These are phyloP conservation scores for Anableps anableps DNA, from an alignment of 2,797 vertebrate species.

Conservation along the genomic window DNA sequence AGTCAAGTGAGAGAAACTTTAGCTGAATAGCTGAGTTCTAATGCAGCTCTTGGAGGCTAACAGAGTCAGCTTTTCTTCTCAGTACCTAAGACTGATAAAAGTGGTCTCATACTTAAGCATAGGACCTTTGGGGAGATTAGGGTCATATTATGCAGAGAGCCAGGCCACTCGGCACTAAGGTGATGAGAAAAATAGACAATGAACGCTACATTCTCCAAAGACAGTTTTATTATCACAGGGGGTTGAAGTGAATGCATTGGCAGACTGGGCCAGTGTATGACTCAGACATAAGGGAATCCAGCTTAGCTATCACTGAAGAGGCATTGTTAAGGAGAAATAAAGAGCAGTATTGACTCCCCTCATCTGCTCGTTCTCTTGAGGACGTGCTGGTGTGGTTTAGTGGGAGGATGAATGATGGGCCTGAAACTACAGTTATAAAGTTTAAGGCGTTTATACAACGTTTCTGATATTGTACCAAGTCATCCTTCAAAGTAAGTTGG, in stretches of 20 bases:
- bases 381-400: constrained; percentile 44
- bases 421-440: constrained; percentile 28
- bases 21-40: constrained; percentile 12
- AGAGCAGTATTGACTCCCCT: constrained; percentile 70
- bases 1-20: constrained; percentile 39
- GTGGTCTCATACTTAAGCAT: constrained; percentile 32
- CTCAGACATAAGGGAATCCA: constrained; percentile 68
- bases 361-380: constrained; percentile 59
- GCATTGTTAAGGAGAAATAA: constrained; percentile 74
- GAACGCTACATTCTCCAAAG: constrained; percentile 45
- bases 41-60: constrained; percentile 2
- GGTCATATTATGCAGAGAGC: constrained; percentile 42
- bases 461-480: constrained; percentile 8
- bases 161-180: constrained; percentile 42
- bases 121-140: constrained; percentile 34
- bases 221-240: constrained; percentile 46
- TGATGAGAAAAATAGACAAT: constrained; percentile 44
- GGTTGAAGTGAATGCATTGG: constrained; percentile 40
- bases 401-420: constrained; percentile 60
- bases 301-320: constrained; percentile 68
- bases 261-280: constrained; percentile 63
- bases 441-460: constrained; percentile 28
- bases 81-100: constrained; percentile 27
- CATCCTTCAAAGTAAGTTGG: background rate
- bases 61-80: constrained; percentile 45